phyloP scores from a whole-genome alignment of 53 echinoderm and acorn worm species.

The Henricia sp. region DNA sequence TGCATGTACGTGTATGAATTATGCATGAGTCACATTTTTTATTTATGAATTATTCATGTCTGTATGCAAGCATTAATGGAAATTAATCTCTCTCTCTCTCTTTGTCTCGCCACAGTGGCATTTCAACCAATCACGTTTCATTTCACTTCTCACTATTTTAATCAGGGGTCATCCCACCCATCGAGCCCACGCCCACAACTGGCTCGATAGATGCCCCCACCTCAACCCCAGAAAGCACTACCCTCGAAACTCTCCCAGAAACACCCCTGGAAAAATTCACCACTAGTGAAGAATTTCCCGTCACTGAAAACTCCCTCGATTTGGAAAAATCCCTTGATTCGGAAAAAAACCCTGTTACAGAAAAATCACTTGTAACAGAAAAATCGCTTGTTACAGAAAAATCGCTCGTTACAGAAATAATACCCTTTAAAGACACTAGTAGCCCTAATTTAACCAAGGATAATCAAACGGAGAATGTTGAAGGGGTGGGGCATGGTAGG shows the following conservation, averaged over 20 bases:
- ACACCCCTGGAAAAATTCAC: background rate
- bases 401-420: too few relatives aligned
- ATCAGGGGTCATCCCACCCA: slow-evolving; percentile 15
- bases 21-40: slow-evolving; percentile 27
- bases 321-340: background rate
- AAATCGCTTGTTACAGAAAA: too few relatives aligned
- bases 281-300: background rate
- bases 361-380: too few relatives aligned
- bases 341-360: too few relatives aligned
- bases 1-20: slow-evolving; percentile 25
- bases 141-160: slow-evolving; percentile 19
- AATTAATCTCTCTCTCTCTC: background rate
- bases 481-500: background rate
- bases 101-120: background rate
- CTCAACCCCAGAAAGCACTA: background rate
- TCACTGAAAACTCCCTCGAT: background rate
- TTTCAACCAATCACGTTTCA: slow-evolving; percentile 15
- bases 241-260: slow-evolving; percentile 6
- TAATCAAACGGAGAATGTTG: background rate
- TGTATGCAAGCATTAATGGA: background rate
- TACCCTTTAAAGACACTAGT: too few relatives aligned
- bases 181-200: background rate
- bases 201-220: background rate
- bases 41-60: background rate
- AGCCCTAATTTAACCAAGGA: too few relatives aligned